These are phyloP conservation scores for Chanos chanos DNA, from an alignment of 2,797 vertebrate genomes.

Conservation along the genomic window DNA sequence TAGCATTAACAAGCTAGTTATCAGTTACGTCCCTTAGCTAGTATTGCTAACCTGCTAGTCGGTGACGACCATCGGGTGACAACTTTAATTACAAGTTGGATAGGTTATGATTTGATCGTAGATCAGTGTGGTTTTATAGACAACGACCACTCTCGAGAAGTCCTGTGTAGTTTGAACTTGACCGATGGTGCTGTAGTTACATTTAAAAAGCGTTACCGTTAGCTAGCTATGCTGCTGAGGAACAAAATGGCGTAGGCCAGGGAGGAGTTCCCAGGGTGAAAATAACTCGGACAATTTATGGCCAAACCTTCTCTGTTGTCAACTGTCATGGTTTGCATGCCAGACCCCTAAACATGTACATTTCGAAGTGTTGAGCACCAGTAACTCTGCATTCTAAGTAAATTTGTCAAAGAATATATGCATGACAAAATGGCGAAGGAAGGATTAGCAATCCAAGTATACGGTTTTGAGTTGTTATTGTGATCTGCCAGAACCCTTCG, in stretches of 20 bases:
- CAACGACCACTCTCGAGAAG: too few relatives aligned
- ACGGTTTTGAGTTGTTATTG: background rate
- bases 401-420: slow-evolving; percentile 14
- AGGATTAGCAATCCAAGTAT: slow-evolving; percentile 42
- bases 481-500: too few relatives aligned
- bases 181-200: background rate
- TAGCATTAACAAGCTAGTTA: too few relatives aligned
- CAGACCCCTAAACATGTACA: background rate
- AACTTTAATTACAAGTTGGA: too few relatives aligned
- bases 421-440: slow-evolving; percentile 70
- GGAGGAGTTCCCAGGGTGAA: slow-evolving; percentile 64
- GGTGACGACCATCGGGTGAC: too few relatives aligned
- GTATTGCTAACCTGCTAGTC: too few relatives aligned
- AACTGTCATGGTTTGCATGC: background rate
- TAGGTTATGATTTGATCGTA: too few relatives aligned
- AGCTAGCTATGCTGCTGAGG: slow-evolving; percentile 29
- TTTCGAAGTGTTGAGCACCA: too few relatives aligned
- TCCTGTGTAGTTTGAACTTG: too few relatives aligned
- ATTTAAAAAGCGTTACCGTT: background rate
- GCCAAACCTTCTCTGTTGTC: background rate
- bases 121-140: too few relatives aligned
- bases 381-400: too few relatives aligned
- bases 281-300: slow-evolving; percentile 49
- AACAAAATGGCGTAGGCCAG: slow-evolving; percentile 75
- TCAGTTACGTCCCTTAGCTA: too few relatives aligned